A percentile compares a stretch with the other conserved stretches of the same genome.
Evolutionary conservation across 2,888 invertebrate genomes (phyloP).

Genomic region (Hypomecis punctinalis): DNA sequence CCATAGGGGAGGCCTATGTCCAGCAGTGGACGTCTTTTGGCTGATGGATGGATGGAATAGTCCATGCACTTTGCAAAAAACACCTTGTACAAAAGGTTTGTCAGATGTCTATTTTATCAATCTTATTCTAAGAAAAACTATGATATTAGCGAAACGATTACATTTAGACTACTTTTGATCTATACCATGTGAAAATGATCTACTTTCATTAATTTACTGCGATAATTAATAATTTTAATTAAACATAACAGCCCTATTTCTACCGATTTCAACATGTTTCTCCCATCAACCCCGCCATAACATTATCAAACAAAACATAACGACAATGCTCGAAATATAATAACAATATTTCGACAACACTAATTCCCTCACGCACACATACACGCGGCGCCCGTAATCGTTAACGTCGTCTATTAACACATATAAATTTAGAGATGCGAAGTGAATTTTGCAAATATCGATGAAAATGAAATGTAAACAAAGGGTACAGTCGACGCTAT

Average conservation of each 20-base stretch:
- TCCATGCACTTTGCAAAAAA: too few species aligned
- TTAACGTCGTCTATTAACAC: slow-evolving; percentile 71
- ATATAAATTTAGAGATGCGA: slow-evolving; percentile 70
- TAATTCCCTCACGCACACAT: slow-evolving; percentile 60
- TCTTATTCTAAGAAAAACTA: too few species aligned
- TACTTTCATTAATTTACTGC: background rate
- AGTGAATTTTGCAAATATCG: slow-evolving; percentile 69
- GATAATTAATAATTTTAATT: slow-evolving; percentile 21
- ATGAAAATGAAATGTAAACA: slow-evolving; percentile 71
- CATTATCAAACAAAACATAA: slow-evolving; percentile 52
- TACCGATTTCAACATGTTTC: slow-evolving; percentile 29
- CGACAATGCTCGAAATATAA: slow-evolving; percentile 55
- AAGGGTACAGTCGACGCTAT: slow-evolving; percentile 42
- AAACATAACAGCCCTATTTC: slow-evolving; percentile 22
- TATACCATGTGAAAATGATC: too few species aligned
- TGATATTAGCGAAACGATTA: too few species aligned
- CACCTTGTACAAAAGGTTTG: too few species aligned
- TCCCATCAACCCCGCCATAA: slow-evolving; percentile 32
- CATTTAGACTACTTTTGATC: too few species aligned
- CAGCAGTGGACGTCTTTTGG: too few species aligned
- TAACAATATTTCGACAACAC: slow-evolving; percentile 58
- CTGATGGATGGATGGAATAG: too few species aligned
- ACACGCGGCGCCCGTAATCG: slow-evolving; percentile 50
- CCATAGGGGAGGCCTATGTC: too few species aligned
- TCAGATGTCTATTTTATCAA: too few species aligned